Percentiles rank a stretch among this genome's conserved stretches.
Evolutionary conservation across 1,140 invertebrate species (phyloP).

Genomic region (Euwallacea similis): DNA sequence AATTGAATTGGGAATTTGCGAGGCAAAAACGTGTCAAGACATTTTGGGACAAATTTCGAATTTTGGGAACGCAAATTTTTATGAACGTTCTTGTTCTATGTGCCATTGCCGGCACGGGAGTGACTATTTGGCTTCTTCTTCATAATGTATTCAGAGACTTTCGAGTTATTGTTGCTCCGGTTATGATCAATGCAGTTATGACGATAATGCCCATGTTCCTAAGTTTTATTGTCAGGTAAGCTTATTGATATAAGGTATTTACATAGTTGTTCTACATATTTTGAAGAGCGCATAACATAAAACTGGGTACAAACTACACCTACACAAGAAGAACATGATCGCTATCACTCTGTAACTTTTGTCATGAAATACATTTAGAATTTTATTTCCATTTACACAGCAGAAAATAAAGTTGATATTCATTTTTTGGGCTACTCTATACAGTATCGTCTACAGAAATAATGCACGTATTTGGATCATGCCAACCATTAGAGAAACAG

Average conservation of each 20-base stretch:
- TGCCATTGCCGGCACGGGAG: conserved; percentile 53
- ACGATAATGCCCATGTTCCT: conserved; percentile 53
- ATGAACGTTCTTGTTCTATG: conserved; percentile 55
- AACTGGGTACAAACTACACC: too few species aligned
- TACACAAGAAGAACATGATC: too few species aligned
- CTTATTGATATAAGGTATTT: neutral
- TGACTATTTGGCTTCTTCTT: conserved; percentile 55
- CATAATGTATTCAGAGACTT: conserved; percentile 36
- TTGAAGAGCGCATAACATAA: too few species aligned
- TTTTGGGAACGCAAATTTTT: conserved; percentile 51
- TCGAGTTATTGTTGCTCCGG: conserved; percentile 42
- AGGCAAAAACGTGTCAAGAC: conserved; percentile 14
- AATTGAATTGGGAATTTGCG: conserved; percentile 35
- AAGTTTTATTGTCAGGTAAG: conserved; percentile 52
- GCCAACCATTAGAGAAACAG: too few species aligned
- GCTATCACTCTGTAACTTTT: too few species aligned
- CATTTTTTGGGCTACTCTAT: too few species aligned
- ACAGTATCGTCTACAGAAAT: too few species aligned
- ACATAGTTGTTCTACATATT: neutral
- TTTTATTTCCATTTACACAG: too few species aligned
- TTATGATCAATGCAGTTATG: conserved; percentile 48
- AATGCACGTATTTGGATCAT: too few species aligned
- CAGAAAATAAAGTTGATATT: too few species aligned
- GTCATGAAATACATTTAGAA: too few species aligned
- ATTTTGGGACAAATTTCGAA: conserved; percentile 19